Base-by-base conservation (phyloP, 1,140 invertebrate species). In the Subanguina moxae region DNA sequence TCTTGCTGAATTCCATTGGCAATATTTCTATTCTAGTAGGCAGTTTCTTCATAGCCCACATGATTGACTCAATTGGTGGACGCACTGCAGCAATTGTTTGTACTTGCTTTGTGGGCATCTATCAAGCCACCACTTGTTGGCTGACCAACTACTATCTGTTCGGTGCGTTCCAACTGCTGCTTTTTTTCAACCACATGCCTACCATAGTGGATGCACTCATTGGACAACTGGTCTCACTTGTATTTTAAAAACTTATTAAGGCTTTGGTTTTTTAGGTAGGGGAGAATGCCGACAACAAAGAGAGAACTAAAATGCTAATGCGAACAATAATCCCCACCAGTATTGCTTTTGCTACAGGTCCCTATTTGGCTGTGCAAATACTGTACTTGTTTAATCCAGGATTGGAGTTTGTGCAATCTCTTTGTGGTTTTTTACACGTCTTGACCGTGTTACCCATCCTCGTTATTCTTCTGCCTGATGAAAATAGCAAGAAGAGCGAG, bases 121-220 rank as follows among this genome's bases (percentile, higher is more conserved):
- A 68, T 58, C 67, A 69, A 58, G 32, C 32, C 11, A 17, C 13
- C 21, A 66, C 19, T 21, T 66, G 8, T 19, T 72, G 15, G 46
- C 58, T 76, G 58, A 59, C 19, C 0, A 65, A 72, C 43, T 65
- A 70, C n/a, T 76, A 72, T 43, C 15, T 63, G 19, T 76, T 73
- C 62, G 52, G 57, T 13, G 19, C 58, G 8, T 56, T 75, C 17
- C 68, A 76, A 30, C 57, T 65, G 15, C 42, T 76, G 0, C 28
- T 76, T 1, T 19, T 75, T 15, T 67, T 72, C 38, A 75, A 76
- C 27, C 65, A 76, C 57, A 75, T 76, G 72, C 74, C 74, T 25
- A 75, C 69, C 32, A 76, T 76, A n/a, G 65, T 72, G 0, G 74
- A 76, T 28, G 74, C 73, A 0, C 32, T 67, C 5, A 75, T 76